Percentiles rank a stretch among this genome's conserved stretches.
These are phyloP conservation scores for Xanthia icteritia DNA, from an alignment of 2,888 invertebrate species.

Conservation along the genomic window DNA sequence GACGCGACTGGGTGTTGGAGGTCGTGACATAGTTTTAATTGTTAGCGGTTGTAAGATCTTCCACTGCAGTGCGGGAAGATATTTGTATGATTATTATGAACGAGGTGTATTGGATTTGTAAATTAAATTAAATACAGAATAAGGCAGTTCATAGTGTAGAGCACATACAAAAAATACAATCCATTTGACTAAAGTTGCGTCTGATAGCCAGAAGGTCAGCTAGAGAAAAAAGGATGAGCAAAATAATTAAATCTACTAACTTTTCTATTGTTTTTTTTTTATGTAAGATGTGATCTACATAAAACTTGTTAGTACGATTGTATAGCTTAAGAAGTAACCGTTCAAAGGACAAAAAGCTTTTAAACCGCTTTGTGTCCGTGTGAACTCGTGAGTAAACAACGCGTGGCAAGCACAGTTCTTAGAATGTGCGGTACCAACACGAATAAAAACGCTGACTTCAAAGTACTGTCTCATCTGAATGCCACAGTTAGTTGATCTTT, in stretches of 20 bases:
- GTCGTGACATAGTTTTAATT: constrained; percentile 6
- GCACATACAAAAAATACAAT: background rate
- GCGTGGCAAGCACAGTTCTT: background rate
- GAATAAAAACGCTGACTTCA: constrained; percentile 5
- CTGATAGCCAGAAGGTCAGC: background rate
- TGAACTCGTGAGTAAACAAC: constrained; percentile 7
- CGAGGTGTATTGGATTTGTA: background rate
- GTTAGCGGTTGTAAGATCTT: too few relatives aligned
- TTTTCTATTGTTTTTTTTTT: too few relatives aligned
- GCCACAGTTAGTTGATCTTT: constrained; percentile 54
- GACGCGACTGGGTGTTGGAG: constrained; percentile 29
- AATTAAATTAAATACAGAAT: background rate
- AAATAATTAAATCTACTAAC: too few relatives aligned
- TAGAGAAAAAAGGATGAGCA: background rate
- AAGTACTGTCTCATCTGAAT: constrained; percentile 53
- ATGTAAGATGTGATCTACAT: too few relatives aligned
- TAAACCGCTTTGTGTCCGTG: background rate
- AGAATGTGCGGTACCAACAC: background rate
- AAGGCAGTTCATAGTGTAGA: background rate
- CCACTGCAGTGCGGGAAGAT: background rate
- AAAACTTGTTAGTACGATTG: background rate
- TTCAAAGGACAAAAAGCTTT: background rate
- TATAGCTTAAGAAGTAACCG: background rate
- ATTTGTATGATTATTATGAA: background rate
- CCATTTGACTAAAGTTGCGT: background rate